These are phyloP conservation scores for Esox masquinongy DNA, from an alignment of 2,797 vertebrate species.

Conservation along the genomic window DNA sequence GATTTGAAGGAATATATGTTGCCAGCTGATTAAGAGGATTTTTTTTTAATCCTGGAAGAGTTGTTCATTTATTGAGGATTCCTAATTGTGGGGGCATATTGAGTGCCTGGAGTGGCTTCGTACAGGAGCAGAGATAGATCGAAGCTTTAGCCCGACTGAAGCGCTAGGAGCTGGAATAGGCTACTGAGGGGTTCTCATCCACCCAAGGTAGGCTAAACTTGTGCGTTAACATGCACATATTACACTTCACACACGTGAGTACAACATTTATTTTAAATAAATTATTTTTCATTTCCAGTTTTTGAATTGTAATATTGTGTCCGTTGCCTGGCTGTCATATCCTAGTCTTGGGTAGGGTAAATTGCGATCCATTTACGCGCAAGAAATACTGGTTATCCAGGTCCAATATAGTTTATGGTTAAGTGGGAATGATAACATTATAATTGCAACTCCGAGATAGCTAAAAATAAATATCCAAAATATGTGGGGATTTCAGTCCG, in stretches of 20 bases:
- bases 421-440: not conserved
- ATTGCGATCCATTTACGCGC: not conserved
- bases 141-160: slow-evolving; percentile 64
- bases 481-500: not conserved
- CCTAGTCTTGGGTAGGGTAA: not conserved
- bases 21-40: slow-evolving; percentile 50
- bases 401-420: not conserved
- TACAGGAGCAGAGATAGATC: slow-evolving; percentile 56
- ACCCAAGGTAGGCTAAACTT: slow-evolving; percentile 69
- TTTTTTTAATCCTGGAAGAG: slow-evolving; percentile 44
- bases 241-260: not conserved
- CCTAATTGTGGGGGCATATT: slow-evolving; percentile 32
- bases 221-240: not conserved
- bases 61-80: slow-evolving; percentile 56
- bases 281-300: not conserved
- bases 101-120: slow-evolving; percentile 54
- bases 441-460: not conserved
- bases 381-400: not conserved
- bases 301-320: not conserved
- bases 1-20: slow-evolving; percentile 58
- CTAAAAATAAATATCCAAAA: not conserved
- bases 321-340: not conserved
- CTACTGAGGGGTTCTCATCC: slow-evolving; percentile 56
- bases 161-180: slow-evolving; percentile 57
- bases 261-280: not conserved